Evolutionary conservation across 2,888 invertebrate species (phyloP).

Genomic region (Lithophane semibrunnea): DNA sequence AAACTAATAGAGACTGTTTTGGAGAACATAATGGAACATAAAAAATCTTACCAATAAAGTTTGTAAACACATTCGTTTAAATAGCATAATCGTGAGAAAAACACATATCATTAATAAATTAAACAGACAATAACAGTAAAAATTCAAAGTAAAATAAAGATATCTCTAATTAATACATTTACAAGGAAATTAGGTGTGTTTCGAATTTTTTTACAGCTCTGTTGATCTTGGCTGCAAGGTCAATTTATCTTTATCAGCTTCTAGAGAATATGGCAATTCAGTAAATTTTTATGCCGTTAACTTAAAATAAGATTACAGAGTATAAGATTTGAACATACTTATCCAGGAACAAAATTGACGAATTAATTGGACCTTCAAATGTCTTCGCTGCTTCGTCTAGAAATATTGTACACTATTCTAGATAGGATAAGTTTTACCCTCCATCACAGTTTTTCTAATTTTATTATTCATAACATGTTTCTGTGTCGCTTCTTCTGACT

Average conservation of each 20-base stretch:
- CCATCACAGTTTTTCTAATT: neutral
- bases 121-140: slow-evolving; percentile 36
- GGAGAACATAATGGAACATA: neutral
- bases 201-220: slow-evolving; percentile 33
- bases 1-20: neutral
- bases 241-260: slow-evolving; percentile 7
- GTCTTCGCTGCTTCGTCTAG: neutral
- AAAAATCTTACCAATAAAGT: neutral
- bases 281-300: neutral
- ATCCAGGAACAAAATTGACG: neutral
- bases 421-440: neutral
- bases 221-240: slow-evolving; percentile 52
- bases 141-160: slow-evolving; percentile 22
- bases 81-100: slow-evolving; percentile 39
- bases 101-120: slow-evolving; percentile 39
- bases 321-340: neutral
- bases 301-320: neutral
- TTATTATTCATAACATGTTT: too few relatives aligned
- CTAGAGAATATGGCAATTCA: neutral
- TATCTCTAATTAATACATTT: slow-evolving; percentile 42
- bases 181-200: slow-evolving; percentile 40
- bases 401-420: neutral
- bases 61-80: neutral
- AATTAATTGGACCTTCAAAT: neutral
- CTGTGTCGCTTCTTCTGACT: neutral